Percentiles rank a stretch among this genome's conserved stretches.
Evolutionary conservation across 2,888 invertebrate genomes (phyloP).

Genomic region (Emmelina monodactyla): DNA sequence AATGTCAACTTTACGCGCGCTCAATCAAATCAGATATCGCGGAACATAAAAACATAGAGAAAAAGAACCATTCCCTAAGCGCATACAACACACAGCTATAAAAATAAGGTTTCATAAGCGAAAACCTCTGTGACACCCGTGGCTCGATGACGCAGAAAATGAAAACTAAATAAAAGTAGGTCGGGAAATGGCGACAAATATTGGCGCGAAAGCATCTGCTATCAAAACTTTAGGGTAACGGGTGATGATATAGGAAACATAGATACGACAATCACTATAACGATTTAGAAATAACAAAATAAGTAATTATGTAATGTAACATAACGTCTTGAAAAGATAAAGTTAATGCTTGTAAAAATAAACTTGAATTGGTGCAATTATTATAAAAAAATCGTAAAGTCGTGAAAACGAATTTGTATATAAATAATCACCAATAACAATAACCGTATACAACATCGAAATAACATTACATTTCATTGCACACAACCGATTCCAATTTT

Average conservation of each 20-base stretch:
- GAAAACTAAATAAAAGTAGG: conserved; percentile 40
- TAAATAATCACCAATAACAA: not conserved
- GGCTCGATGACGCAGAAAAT: conserved; percentile 26
- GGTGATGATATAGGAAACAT: not conserved
- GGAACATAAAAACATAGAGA: not conserved
- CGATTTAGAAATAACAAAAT: too few species aligned
- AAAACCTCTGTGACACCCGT: not conserved
- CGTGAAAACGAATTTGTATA: not conserved
- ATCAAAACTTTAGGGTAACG: conserved; percentile 33
- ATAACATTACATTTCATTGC: not conserved
- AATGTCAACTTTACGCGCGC: not conserved
- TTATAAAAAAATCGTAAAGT: not conserved
- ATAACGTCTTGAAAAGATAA: too few species aligned
- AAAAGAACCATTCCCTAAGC: not conserved
- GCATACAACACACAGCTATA: not conserved
- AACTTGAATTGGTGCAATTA: conserved; percentile 1
- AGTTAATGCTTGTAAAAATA: too few species aligned
- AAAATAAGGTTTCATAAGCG: conserved; percentile 1
- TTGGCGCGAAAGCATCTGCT: conserved; percentile 34
- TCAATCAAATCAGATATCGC: not conserved
- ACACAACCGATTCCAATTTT: too few species aligned
- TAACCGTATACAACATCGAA: too few species aligned
- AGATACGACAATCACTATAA: too few species aligned
- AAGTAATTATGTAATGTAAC: too few species aligned
- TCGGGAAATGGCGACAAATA: conserved; percentile 29